These are phyloP conservation scores for Nephotettix cincticeps DNA, from an alignment of 1,140 invertebrate genomes.

Conservation along the genomic window DNA sequence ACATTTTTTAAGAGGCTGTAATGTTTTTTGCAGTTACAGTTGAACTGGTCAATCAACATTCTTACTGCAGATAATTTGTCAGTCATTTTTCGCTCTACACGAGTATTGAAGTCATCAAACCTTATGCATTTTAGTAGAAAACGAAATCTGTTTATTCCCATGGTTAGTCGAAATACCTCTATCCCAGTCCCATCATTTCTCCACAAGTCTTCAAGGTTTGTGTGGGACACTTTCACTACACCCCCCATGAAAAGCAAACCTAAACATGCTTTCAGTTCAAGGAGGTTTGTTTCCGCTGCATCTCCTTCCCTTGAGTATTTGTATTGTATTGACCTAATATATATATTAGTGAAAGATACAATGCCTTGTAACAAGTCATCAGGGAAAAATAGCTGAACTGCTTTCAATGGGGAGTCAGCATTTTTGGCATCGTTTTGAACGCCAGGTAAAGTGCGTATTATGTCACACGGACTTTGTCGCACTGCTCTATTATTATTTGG, in stretches of 20 bases:
- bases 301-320: conserved; percentile 4
- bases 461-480: neutral
- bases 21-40: neutral
- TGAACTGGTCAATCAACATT: neutral
- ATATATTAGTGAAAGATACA: neutral
- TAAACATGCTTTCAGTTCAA: neutral
- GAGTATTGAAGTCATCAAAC: neutral
- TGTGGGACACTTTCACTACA: neutral
- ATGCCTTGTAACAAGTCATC: neutral
- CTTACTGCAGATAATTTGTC: conserved; percentile 7
- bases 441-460: neutral
- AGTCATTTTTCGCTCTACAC: neutral
- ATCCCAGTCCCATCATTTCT: neutral
- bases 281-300: neutral
- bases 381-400: neutral
- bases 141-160: conserved; percentile 15
- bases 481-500: neutral
- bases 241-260: neutral
- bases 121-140: neutral
- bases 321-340: neutral
- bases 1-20: conserved; percentile 31
- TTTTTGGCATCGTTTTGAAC: neutral
- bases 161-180: neutral
- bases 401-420: neutral
- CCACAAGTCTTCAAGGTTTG: conserved; percentile 1